A percentile compares a stretch with the other conserved stretches of the same genome.
Evolutionary conservation across 2,888 invertebrate genomes (phyloP).

Genomic region (Sinelater perroti): DNA sequence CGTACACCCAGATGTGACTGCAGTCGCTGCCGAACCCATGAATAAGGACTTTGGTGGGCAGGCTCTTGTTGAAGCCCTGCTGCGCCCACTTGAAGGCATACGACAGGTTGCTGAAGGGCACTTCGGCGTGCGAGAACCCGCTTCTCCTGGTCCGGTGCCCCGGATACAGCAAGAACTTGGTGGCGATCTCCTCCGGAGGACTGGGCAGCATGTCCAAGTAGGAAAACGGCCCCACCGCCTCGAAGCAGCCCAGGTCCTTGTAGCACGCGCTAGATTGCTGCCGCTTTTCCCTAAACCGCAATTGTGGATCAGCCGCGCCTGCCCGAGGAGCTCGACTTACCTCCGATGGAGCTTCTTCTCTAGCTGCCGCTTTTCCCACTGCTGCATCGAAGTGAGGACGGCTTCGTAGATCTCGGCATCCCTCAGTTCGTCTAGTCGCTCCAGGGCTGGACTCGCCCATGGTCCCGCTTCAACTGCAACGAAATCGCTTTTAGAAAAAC

Average conservation of each 20-base stretch:
- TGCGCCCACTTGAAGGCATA: slow-evolving; percentile 72
- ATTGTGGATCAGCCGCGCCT: no score
- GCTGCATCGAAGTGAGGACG: slow-evolving; percentile 75
- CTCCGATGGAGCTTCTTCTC: slow-evolving; percentile 56
- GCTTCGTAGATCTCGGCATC: slow-evolving; percentile 78
- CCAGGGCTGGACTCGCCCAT: slow-evolving; percentile 65
- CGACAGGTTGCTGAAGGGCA: slow-evolving; percentile 77
- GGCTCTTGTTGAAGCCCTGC: slow-evolving; percentile 71
- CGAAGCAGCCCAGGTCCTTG: slow-evolving; percentile 90
- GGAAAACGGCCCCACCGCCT: slow-evolving; percentile 88
- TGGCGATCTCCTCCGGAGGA: slow-evolving; percentile 85
- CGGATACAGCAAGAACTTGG: slow-evolving; percentile 82
- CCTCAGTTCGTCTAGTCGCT: slow-evolving; percentile 75
- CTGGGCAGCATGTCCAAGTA: slow-evolving; percentile 90
- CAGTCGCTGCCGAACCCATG: slow-evolving; percentile 95
- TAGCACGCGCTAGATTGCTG: slow-evolving; percentile 85
- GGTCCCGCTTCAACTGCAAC: slow-evolving; percentile 29
- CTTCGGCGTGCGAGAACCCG: slow-evolving; percentile 70
- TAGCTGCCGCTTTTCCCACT: slow-evolving; percentile 71
- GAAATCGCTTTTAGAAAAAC: no score
- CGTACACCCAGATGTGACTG: slow-evolving; percentile 91
- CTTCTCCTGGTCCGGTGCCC: slow-evolving; percentile 63
- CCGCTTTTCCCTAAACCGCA: slow-evolving; percentile 72
- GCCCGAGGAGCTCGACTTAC: no score
- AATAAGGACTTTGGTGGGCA: slow-evolving; percentile 83